These are phyloP conservation scores for Drosophila varians DNA, from an alignment of 1,140 invertebrate species.

Conservation along the genomic window DNA sequence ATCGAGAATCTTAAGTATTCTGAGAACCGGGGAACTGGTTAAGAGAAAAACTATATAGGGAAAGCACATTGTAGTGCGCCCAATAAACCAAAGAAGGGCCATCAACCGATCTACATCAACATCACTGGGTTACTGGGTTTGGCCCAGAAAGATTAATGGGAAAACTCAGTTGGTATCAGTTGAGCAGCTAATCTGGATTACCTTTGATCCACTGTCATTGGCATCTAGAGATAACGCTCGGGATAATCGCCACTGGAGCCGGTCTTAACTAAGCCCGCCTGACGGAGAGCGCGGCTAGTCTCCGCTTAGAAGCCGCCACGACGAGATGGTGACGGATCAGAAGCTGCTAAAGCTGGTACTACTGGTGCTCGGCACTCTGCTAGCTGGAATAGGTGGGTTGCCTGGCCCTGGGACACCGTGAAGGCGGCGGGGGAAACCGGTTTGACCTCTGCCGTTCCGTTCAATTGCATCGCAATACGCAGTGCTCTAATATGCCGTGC, in stretches of 20 bases:
- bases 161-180: constrained; percentile 9
- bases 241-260: constrained; percentile 1
- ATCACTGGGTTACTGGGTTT: constrained; percentile 1
- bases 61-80: not conserved
- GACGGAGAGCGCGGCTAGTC: constrained; percentile 44
- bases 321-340: constrained; percentile 34
- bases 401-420: not conserved
- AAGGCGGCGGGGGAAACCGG: constrained; percentile 29
- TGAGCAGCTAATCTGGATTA: constrained; percentile 5
- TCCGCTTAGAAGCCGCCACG: constrained; percentile 26
- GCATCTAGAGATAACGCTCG: constrained; percentile 6
- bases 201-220: constrained; percentile 4
- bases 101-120: not conserved
- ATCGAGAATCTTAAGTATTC: not conserved
- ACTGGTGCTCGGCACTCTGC: constrained; percentile 13
- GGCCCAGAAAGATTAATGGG: constrained; percentile 10
- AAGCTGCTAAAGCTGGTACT: constrained; percentile 24
- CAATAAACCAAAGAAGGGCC: not conserved
- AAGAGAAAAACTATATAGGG: not conserved
- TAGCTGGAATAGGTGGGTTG: constrained; percentile 34
- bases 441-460: constrained; percentile 20
- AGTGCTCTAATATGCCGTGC: not conserved
- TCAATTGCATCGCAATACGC: constrained; percentile 13
- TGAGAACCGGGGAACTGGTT: constrained; percentile 17
- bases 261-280: constrained; percentile 18